These are phyloP conservation scores for Standfussiana lucernea DNA, from an alignment of 2,888 invertebrate species.

Conservation along the genomic window DNA sequence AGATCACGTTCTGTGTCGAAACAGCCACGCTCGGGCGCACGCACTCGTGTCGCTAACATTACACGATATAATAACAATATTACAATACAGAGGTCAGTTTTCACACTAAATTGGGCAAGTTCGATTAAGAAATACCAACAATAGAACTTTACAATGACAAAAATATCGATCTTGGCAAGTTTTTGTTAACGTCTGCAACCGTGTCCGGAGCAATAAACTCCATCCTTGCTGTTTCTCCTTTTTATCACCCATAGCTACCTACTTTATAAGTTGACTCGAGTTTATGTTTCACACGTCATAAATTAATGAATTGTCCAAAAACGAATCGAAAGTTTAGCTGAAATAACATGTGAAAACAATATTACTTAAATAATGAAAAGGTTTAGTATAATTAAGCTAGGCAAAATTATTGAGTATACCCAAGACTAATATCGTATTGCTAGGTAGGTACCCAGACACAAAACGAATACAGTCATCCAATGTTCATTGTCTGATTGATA, in stretches of 20 bases:
- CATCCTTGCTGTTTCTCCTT: slow-evolving; percentile 25
- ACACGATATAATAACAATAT: slow-evolving; percentile 61
- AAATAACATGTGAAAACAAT: slow-evolving; percentile 7
- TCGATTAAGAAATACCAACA: slow-evolving; percentile 65
- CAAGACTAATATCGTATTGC: background rate
- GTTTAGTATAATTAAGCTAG: background rate
- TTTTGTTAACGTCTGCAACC: slow-evolving; percentile 52
- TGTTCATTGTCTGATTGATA: background rate
- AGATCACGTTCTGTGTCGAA: slow-evolving; percentile 77
- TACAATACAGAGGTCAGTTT: slow-evolving; percentile 71
- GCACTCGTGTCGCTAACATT: slow-evolving; percentile 63
- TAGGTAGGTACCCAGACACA: background rate
- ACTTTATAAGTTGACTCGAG: slow-evolving; percentile 9
- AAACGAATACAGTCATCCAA: too few species aligned
- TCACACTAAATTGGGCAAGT: slow-evolving; percentile 68
- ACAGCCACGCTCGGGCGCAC: slow-evolving; percentile 69
- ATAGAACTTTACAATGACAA: slow-evolving; percentile 50
- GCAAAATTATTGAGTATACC: background rate
- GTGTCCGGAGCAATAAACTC: slow-evolving; percentile 42
- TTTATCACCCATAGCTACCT: background rate
- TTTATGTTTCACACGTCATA: slow-evolving; percentile 12
- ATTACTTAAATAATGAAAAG: background rate
- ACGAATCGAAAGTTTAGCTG: background rate
- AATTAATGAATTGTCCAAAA: background rate
- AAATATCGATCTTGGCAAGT: slow-evolving; percentile 46